A percentile compares a stretch with the other conserved stretches of the same genome.
Evolutionary conservation across 2,113 vertebrate species (phyloP).

Genomic region (Paramisgurnus dabryanus): DNA sequence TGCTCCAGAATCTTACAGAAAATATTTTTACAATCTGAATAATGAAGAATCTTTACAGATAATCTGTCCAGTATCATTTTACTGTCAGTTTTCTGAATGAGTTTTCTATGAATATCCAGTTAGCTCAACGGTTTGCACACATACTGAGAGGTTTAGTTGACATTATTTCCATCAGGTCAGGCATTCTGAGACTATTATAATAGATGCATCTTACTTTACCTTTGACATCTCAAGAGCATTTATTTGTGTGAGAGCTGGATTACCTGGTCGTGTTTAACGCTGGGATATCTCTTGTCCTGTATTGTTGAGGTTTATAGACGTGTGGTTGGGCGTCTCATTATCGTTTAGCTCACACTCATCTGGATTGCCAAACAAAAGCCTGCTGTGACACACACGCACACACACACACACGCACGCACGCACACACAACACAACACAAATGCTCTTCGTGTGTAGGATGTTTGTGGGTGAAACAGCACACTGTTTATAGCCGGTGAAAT

Average conservation of each 20-base stretch:
- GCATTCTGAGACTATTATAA: not conserved
- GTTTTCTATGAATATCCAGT: not conserved
- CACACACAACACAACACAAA: not conserved
- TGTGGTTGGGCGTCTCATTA: not conserved
- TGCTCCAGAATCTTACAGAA: not conserved
- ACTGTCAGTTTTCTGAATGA: too few species aligned
- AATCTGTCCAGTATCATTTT: too few species aligned
- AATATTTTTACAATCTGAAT: too few species aligned
- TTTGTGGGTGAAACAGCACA: conserved; percentile 6
- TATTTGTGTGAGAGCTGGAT: not conserved
- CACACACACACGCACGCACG: not conserved
- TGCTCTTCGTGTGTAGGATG: not conserved
- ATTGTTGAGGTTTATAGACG: not conserved
- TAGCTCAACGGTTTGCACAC: not conserved
- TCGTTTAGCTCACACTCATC: conserved; percentile 3
- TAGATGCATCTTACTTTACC: not conserved
- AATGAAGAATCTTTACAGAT: too few species aligned
- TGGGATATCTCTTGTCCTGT: not conserved
- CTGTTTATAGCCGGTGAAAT: conserved; percentile 9
- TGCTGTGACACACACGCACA: conserved; percentile 10
- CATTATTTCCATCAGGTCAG: not conserved
- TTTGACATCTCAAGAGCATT: conserved; percentile 28
- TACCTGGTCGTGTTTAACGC: conserved; percentile 21
- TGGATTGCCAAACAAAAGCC: conserved; percentile 3
- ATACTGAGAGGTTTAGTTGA: not conserved